These are phyloP conservation scores for Hirtodrosophila histrioides DNA, from an alignment of 2,888 invertebrate genomes.

Conservation along the genomic window DNA sequence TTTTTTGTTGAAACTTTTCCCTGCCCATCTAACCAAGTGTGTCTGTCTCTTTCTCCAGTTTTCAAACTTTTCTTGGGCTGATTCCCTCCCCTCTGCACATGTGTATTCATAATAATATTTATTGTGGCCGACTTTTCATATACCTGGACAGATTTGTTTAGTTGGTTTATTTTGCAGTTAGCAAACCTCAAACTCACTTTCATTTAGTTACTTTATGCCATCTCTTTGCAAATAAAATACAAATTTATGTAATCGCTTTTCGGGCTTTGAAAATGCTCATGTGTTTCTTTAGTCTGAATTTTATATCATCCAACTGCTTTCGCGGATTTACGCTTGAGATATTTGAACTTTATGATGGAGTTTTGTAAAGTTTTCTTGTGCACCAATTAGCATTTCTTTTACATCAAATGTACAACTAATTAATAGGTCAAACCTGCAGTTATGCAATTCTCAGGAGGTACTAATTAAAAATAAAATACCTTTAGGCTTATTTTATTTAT, in stretches of 20 bases:
- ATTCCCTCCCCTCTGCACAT: background rate
- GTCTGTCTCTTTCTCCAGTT: constrained; percentile 23
- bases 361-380: constrained; percentile 25
- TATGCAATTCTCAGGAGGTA: constrained; percentile 24
- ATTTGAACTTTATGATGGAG: constrained; percentile 62
- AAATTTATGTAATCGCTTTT: constrained; percentile 65
- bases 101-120: constrained; percentile 30
- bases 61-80: background rate
- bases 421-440: constrained; percentile 21
- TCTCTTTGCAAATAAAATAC: constrained; percentile 46
- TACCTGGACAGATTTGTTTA: constrained; percentile 57
- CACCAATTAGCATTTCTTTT: constrained; percentile 61
- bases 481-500: background rate
- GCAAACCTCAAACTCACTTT: constrained; percentile 55
- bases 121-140: constrained; percentile 32
- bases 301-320: constrained; percentile 56
- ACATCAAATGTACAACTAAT: constrained; percentile 50
- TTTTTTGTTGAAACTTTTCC: constrained; percentile 59
- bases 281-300: constrained; percentile 39
- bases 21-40: constrained; percentile 42
- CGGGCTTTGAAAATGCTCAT: constrained; percentile 32
- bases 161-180: constrained; percentile 28
- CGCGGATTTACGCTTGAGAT: constrained; percentile 79
- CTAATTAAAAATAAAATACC: constrained; percentile 28
- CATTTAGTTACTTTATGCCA: constrained; percentile 51